phyloP scores from a whole-genome alignment of 1,140 invertebrate species.

The Drosophila sulfurigaster region DNA sequence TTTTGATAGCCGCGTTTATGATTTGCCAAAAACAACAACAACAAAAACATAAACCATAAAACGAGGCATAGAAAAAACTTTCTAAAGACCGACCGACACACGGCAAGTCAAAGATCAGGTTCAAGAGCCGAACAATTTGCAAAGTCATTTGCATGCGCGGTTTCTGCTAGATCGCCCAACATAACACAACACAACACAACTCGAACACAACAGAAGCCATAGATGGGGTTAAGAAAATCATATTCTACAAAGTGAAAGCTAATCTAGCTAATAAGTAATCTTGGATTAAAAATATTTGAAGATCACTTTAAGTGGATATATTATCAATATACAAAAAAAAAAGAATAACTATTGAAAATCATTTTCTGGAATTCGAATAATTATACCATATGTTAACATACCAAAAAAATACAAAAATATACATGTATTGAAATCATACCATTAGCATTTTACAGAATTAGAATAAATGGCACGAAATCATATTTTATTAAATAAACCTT shows the following conservation, averaged over 20 bases:
- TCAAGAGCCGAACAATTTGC: slow-evolving; percentile 30
- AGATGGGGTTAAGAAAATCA: not conserved
- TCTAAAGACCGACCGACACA: slow-evolving; percentile 49
- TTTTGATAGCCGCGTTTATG: slow-evolving; percentile 70
- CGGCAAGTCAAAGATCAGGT: slow-evolving; percentile 54
- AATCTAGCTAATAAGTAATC: not conserved
- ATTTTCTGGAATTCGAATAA: too few species aligned
- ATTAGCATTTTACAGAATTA: too few species aligned
- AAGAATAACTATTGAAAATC: too few species aligned
- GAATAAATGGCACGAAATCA: too few species aligned
- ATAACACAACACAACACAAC: too few species aligned
- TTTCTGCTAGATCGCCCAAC: slow-evolving; percentile 33
- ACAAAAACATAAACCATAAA: not conserved
- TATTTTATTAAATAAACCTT: too few species aligned
- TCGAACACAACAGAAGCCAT: not conserved
- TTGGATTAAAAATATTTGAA: not conserved
- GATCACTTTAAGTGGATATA: too few species aligned
- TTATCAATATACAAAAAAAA: too few species aligned
- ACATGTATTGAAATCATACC: too few species aligned
- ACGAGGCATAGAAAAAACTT: slow-evolving; percentile 45
- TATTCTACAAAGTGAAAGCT: slow-evolving; percentile 2
- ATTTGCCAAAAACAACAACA: slow-evolving; percentile 66
- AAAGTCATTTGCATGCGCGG: slow-evolving; percentile 39
- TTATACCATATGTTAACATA: too few species aligned
- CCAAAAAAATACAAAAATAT: too few species aligned